Percentiles rank a stretch among this genome's conserved stretches.
Conservation (phyloP, 2,888 invertebrate species). For the Autographa pulchrina region DNA sequence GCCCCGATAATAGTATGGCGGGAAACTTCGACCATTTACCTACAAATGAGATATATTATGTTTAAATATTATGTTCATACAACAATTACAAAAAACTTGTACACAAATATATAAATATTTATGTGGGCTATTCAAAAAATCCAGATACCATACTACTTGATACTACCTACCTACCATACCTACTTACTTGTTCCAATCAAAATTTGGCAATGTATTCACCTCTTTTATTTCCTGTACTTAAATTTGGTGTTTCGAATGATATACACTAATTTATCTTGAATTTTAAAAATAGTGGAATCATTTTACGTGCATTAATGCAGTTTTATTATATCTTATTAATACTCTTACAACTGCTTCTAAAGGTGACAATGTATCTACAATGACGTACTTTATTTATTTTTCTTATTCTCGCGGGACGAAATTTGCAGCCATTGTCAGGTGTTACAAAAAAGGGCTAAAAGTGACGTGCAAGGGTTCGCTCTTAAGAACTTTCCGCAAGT, state of each 20-base stretch:
- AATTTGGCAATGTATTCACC: too few relatives aligned
- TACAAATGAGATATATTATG: constrained; percentile 66
- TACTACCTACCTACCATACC: too few relatives aligned
- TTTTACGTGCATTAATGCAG: too few relatives aligned
- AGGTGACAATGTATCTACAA: constrained; percentile 9
- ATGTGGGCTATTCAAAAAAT: too few relatives aligned
- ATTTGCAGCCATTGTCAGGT: constrained; percentile 75
- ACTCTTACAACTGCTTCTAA: constrained; percentile 7
- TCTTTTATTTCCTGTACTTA: too few relatives aligned
- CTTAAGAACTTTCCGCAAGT: constrained; percentile 64
- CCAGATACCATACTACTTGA: too few relatives aligned
- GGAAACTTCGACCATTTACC: constrained; percentile 71
- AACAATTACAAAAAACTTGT: not conserved
- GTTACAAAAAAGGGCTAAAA: constrained; percentile 64
- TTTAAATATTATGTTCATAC: constrained; percentile 51
- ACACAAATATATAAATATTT: not conserved
- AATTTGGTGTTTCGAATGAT: too few relatives aligned
- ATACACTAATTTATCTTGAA: too few relatives aligned
- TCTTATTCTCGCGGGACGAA: constrained; percentile 47
- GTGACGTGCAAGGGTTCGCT: constrained; percentile 64
- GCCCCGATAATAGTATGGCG: constrained; percentile 64
- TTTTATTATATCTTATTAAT: not conserved
- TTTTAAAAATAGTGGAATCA: too few relatives aligned
- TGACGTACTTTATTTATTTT: constrained; percentile 14
- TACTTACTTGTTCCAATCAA: too few relatives aligned